Percentiles rank a stretch among this genome's conserved stretches.
phyloP scores from a whole-genome alignment of 2,113 vertebrate genomes.

The Oncorhynchus mykiss region DNA sequence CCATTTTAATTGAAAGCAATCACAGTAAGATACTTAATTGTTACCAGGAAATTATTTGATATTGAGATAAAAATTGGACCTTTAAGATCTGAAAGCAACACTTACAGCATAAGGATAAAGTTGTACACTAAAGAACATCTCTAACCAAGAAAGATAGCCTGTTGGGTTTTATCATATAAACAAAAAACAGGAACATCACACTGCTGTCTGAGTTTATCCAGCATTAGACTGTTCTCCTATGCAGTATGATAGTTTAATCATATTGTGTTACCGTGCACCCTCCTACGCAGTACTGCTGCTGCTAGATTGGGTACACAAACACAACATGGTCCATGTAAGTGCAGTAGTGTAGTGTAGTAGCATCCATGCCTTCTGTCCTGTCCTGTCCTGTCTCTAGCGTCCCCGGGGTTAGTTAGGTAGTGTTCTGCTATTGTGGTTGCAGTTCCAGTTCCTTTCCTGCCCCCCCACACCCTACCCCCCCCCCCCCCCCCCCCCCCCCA shows the following conservation, averaged over 20 bases:
- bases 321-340: slow-evolving; percentile 1
- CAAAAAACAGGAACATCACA: neutral
- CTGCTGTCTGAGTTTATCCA: neutral
- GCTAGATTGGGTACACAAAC: neutral
- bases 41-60: no score
- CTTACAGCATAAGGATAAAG: neutral
- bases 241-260: neutral
- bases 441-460: slow-evolving; percentile 21
- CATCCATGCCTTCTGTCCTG: slow-evolving; percentile 2
- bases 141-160: neutral
- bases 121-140: neutral
- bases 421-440: slow-evolving; percentile 7
- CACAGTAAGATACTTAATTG: no score
- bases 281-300: neutral
- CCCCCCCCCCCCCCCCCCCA: neutral
- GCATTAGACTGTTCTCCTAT: neutral
- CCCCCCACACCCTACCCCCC: neutral
- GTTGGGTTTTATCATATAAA: neutral
- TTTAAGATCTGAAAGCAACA: no score
- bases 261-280: neutral
- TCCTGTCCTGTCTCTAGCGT: slow-evolving; percentile 10
- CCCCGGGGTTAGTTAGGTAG: neutral
- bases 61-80: no score
- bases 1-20: no score
- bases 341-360: neutral